Conservation (phyloP, 2,888 invertebrate species). For the Ophion slaviceki region DNA sequence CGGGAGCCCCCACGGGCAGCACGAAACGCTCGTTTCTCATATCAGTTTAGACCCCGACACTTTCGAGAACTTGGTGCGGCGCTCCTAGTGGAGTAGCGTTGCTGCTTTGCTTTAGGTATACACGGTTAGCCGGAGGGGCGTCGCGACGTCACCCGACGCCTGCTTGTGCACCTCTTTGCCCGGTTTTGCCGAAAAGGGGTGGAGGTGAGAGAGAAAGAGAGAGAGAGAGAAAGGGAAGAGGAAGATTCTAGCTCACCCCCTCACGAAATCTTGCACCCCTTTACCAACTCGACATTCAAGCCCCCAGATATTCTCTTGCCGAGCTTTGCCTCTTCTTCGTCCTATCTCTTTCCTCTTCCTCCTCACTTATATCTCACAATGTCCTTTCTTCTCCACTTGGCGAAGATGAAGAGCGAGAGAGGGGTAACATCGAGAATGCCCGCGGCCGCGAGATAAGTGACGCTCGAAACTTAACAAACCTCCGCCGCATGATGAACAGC, state of each 20-base stretch:
- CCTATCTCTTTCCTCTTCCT: conserved; percentile 62
- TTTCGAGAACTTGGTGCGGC: conserved; percentile 81
- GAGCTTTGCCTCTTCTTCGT: conserved; percentile 40
- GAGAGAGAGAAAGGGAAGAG: conserved; percentile 19
- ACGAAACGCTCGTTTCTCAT: conserved; percentile 83
- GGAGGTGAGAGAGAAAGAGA: not conserved
- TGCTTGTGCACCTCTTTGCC: conserved; percentile 65
- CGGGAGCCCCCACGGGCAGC: conserved; percentile 80
- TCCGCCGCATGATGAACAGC: conserved; percentile 61
- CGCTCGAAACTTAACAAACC: conserved; percentile 80
- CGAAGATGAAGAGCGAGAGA: conserved; percentile 4
- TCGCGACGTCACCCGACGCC: conserved; percentile 80
- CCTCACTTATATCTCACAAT: conserved; percentile 60
- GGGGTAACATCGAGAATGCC: conserved; percentile 55
- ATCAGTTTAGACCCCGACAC: conserved; percentile 82
- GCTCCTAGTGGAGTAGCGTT: conserved; percentile 35
- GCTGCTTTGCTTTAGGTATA: conserved; percentile 16
- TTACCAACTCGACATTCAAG: conserved; percentile 54
- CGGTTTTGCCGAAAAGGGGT: conserved; percentile 34
- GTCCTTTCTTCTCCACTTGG: conserved; percentile 19
- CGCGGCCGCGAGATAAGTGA: conserved; percentile 78
- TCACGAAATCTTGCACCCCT: conserved; percentile 65
- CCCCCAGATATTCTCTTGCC: conserved; percentile 36
- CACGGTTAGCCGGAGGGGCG: conserved; percentile 75
- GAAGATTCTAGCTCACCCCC: conserved; percentile 48